Evolutionary conservation across 2,797 vertebrate species (phyloP).

Genomic region (Sebastes hopkinsi): DNA sequence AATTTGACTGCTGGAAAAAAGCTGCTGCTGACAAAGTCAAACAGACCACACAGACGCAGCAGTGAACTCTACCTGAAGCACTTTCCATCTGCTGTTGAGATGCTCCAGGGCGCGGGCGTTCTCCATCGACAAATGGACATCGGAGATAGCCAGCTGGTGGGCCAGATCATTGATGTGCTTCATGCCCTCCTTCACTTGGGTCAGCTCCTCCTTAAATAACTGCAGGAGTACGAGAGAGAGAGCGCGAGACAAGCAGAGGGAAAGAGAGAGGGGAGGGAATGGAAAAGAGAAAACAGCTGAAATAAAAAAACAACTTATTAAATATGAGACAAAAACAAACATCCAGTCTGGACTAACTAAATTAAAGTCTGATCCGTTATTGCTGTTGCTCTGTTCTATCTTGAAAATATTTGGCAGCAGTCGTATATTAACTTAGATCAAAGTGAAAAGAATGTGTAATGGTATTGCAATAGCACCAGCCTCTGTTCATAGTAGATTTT

Average conservation of each 20-base stretch:
- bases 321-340: neutral
- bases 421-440: neutral
- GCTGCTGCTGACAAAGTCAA: conserved; percentile 35
- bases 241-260: neutral
- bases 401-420: conserved; percentile 21
- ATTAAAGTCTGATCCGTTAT: conserved; percentile 5
- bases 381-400: conserved; percentile 18
- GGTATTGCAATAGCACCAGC: neutral
- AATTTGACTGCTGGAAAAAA: conserved; percentile 21
- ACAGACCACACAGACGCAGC: conserved; percentile 1
- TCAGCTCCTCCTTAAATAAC: conserved; percentile 96
- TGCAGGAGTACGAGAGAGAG: conserved; percentile 51
- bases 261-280: neutral
- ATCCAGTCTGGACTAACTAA: conserved; percentile 6
- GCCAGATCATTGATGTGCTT: conserved; percentile 95
- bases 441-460: conserved; percentile 3
- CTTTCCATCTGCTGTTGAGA: conserved; percentile 95
- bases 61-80: conserved; percentile 88
- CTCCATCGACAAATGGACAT: conserved; percentile 97
- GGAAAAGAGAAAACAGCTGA: neutral
- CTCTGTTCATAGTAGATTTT: neutral
- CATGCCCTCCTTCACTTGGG: conserved; percentile 93
- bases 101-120: conserved; percentile 93
- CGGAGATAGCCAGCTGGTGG: conserved; percentile 95
- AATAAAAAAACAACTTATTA: neutral